phyloP scores from a whole-genome alignment of 2,888 invertebrate species.

The Andrena trimmerana region DNA sequence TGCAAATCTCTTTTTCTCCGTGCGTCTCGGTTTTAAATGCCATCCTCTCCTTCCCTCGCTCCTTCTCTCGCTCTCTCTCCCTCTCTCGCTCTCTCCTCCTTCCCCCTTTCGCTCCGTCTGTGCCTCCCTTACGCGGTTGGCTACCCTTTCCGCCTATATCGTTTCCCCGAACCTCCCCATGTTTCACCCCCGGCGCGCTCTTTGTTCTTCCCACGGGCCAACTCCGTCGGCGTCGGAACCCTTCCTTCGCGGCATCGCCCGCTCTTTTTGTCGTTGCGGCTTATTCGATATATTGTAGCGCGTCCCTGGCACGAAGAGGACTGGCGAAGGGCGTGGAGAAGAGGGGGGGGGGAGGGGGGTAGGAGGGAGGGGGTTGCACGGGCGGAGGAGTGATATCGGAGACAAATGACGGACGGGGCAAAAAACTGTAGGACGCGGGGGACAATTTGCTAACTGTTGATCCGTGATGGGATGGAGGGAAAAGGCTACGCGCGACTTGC shows the following conservation, averaged over 20 bases:
- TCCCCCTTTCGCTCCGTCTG: constrained; percentile 47
- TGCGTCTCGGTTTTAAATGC: constrained; percentile 82
- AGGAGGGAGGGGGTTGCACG: constrained; percentile 39
- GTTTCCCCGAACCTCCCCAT: constrained; percentile 33
- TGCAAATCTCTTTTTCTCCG: constrained; percentile 83
- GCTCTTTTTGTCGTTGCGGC: constrained; percentile 84
- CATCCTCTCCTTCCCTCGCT: constrained; percentile 72
- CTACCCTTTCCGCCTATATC: constrained; percentile 68
- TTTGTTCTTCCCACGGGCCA: constrained; percentile 62
- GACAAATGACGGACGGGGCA: constrained; percentile 83
- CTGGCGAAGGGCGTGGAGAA: constrained; percentile 34
- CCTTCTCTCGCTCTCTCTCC: constrained; percentile 8
- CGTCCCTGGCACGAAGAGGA: constrained; percentile 54
- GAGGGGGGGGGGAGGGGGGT: constrained; percentile 12
- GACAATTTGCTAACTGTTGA: constrained; percentile 56
- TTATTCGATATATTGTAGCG: constrained; percentile 84
- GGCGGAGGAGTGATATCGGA: constrained; percentile 82
- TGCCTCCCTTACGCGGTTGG: constrained; percentile 62
- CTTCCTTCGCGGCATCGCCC: constrained; percentile 77
- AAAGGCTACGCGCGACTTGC: constrained; percentile 28
- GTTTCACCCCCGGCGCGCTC: constrained; percentile 57
- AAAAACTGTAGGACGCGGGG: constrained; percentile 83
- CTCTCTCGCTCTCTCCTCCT: constrained; percentile 58
- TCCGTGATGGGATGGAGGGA: constrained; percentile 48
- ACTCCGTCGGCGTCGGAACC: constrained; percentile 72